Evolutionary conservation across 2,888 invertebrate genomes (phyloP).

Genomic region (Melipona beecheii): DNA sequence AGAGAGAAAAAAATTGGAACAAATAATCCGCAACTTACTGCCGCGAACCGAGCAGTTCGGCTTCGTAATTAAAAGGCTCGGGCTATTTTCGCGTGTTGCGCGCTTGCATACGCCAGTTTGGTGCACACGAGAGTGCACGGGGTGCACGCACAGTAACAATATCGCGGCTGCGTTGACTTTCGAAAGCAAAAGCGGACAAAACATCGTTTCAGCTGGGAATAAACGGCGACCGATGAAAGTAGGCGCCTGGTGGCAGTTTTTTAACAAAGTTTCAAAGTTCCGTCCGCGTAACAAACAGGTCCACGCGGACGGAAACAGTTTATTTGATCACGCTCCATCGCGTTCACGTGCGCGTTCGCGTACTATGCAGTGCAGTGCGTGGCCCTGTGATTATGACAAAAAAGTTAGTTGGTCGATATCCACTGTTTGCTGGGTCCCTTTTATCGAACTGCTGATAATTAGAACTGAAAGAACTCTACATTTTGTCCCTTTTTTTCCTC

Average conservation of each 20-base stretch:
- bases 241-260: slow-evolving; percentile 12
- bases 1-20: background rate
- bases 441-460: background rate
- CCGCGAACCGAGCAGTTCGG: background rate
- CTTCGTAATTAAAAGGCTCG: slow-evolving; percentile 11
- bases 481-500: background rate
- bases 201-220: slow-evolving; percentile 26
- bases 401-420: slow-evolving; percentile 17
- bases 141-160: background rate
- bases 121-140: background rate
- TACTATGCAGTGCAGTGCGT: background rate
- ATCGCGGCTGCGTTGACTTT: slow-evolving; percentile 15
- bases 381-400: slow-evolving; percentile 38
- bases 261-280: slow-evolving; percentile 26
- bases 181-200: slow-evolving; percentile 13
- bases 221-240: slow-evolving; percentile 19
- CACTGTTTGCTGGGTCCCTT: background rate
- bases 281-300: background rate
- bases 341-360: background rate
- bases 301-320: slow-evolving; percentile 15
- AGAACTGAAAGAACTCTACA: background rate
- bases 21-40: slow-evolving; percentile 25
- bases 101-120: background rate
- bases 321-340: slow-evolving; percentile 43
- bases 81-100: slow-evolving; percentile 4